These are phyloP conservation scores for Callyntrura guangdongensis DNA, from an alignment of 2,888 invertebrate species.

Conservation along the genomic window DNA sequence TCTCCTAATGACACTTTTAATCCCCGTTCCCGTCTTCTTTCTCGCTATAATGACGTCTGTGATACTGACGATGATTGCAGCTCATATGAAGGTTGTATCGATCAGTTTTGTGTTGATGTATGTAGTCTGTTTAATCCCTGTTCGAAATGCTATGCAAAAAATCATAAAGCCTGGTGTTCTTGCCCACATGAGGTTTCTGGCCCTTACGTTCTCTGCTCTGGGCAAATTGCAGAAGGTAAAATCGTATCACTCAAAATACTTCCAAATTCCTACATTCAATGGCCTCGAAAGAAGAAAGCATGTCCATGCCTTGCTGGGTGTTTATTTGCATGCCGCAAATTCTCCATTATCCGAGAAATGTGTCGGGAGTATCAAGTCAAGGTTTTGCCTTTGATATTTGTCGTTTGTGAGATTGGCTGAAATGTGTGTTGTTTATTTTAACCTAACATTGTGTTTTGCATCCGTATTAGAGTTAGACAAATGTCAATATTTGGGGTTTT, in stretches of 20 bases:
- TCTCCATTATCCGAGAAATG: conserved; percentile 22
- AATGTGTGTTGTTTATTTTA: conserved; percentile 41
- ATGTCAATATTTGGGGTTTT: not conserved
- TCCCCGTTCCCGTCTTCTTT: conserved; percentile 34
- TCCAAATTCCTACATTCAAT: conserved; percentile 7
- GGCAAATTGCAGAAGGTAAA: conserved; percentile 82
- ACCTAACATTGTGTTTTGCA: conserved; percentile 45
- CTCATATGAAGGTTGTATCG: conserved; percentile 81
- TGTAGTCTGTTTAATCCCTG: conserved; percentile 87
- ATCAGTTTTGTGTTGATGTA: conserved; percentile 88
- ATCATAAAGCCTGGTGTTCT: conserved; percentile 85
- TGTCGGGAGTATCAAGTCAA: conserved; percentile 16
- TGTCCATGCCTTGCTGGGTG: conserved; percentile 57
- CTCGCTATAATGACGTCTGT: conserved; percentile 77
- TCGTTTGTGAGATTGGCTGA: conserved; percentile 45
- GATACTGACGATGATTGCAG: conserved; percentile 80
- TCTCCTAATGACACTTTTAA: conserved; percentile 39
- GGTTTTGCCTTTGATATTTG: conserved; percentile 23
- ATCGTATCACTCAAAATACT: conserved; percentile 51
- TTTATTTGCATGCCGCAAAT: conserved; percentile 67
- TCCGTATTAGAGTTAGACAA: conserved; percentile 48
- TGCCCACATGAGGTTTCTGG: conserved; percentile 90
- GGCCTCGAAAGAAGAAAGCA: conserved; percentile 57
- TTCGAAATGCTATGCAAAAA: conserved; percentile 89
- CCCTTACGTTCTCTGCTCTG: conserved; percentile 76